Percentiles rank a stretch among this genome's conserved stretches.
Conservation (phyloP, 2,797 vertebrate genomes). For the Pterois miles region DNA sequence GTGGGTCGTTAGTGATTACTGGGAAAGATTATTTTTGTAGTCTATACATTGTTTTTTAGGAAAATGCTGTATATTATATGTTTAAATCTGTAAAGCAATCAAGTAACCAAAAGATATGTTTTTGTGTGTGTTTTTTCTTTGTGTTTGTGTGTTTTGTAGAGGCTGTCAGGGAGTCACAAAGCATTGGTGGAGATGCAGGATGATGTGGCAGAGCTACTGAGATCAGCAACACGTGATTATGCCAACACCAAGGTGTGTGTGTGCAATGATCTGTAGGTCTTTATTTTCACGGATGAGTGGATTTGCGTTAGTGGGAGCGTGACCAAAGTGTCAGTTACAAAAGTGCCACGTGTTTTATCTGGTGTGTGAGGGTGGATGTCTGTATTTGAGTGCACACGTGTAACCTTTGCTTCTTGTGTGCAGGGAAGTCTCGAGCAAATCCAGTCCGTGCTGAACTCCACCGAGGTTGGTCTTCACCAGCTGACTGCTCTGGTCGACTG, state of each 20-base stretch:
- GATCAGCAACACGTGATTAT: constrained; percentile 84
- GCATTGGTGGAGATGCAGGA: constrained; percentile 97
- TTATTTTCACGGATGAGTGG: constrained; percentile 18
- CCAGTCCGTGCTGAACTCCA: constrained; percentile 91
- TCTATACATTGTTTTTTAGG: not conserved
- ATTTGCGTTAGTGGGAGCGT: not conserved
- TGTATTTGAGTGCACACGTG: not conserved
- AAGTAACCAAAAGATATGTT: not conserved
- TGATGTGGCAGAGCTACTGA: constrained; percentile 88
- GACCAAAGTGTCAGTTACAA: constrained; percentile 2
- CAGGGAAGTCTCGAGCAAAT: constrained; percentile 88
- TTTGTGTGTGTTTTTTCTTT: constrained; percentile 15
- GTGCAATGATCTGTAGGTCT: constrained; percentile 23
- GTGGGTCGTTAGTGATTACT: not conserved
- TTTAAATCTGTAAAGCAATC: not conserved
- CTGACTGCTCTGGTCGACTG: constrained; percentile 95
- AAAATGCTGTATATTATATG: not conserved
- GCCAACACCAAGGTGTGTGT: constrained; percentile 88
- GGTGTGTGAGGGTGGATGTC: not conserved
- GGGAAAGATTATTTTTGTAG: not conserved
- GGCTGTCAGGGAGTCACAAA: constrained; percentile 94
- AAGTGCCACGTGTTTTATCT: constrained; percentile 9
- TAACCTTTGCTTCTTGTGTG: constrained; percentile 10
- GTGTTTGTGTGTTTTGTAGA: constrained; percentile 75
- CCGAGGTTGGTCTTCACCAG: constrained; percentile 93